phyloP scores from a whole-genome alignment of 2,113 vertebrate species.

The Mixornis gularis region DNA sequence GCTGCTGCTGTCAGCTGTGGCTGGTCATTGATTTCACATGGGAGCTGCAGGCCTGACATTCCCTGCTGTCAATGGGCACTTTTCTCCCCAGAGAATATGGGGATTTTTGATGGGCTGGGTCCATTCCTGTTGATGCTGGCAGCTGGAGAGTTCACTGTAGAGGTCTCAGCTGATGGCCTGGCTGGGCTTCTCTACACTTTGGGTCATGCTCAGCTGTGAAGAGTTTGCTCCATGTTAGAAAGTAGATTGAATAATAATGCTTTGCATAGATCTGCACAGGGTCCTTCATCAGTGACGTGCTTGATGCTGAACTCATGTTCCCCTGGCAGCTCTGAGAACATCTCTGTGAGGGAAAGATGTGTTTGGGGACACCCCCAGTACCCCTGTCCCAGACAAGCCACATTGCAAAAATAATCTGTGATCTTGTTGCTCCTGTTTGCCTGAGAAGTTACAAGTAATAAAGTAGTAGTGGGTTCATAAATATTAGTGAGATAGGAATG shows the following conservation, averaged over 20 bases:
- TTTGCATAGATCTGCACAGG: accelerated
- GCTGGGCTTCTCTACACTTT: neutral
- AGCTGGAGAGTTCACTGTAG: neutral
- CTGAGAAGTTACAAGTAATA: neutral
- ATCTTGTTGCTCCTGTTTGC: neutral
- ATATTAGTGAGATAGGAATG: neutral
- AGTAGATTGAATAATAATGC: neutral
- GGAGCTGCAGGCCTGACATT: neutral
- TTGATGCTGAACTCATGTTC: neutral
- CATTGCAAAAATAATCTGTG: neutral
- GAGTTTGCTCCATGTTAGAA: neutral
- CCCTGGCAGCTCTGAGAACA: neutral
- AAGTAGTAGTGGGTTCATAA: neutral
- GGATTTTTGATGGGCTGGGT: neutral
- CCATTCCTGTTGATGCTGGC: neutral
- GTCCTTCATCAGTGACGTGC: neutral
- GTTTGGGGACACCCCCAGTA: neutral
- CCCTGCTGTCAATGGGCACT: neutral
- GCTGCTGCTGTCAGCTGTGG: neutral
- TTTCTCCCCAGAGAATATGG: neutral
- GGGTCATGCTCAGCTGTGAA: neutral
- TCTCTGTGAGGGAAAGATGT: accelerated
- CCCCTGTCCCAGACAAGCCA: neutral
- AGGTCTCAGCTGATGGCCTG: neutral
- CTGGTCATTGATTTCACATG: neutral